phyloP scores from a whole-genome alignment of 2,797 vertebrate genomes.

The Helostoma temminkii region DNA sequence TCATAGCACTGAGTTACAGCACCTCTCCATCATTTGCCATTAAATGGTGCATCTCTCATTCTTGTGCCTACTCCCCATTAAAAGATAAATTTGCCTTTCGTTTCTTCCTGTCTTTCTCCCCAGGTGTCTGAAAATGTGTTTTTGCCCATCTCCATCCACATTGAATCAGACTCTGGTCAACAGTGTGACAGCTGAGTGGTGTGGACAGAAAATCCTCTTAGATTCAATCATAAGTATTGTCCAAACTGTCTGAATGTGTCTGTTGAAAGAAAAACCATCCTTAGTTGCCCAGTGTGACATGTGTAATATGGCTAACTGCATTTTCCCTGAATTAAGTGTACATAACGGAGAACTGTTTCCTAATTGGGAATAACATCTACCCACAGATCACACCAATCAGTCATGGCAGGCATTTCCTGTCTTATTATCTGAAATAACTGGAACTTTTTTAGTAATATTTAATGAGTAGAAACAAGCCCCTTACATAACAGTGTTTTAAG shows the following conservation, averaged over 20 bases:
- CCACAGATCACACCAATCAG: slow-evolving; percentile 37
- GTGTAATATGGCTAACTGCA: slow-evolving; percentile 39
- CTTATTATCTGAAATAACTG: slow-evolving; percentile 42
- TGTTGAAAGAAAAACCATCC: slow-evolving; percentile 28
- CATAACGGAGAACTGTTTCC: slow-evolving; percentile 45
- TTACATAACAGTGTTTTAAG: too few species aligned
- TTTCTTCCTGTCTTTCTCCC: slow-evolving; percentile 2
- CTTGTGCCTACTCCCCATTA: slow-evolving; percentile 22
- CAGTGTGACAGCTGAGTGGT: slow-evolving; percentile 44
- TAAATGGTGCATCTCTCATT: slow-evolving; percentile 24
- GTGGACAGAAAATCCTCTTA: slow-evolving; percentile 81
- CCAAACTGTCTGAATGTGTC: slow-evolving; percentile 71
- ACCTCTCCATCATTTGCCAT: slow-evolving; percentile 31
- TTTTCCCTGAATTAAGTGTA: slow-evolving; percentile 47
- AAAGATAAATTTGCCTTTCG: slow-evolving; percentile 45
- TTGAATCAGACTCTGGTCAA: slow-evolving; percentile 33
- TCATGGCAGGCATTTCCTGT: slow-evolving; percentile 11
- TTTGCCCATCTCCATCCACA: slow-evolving; percentile 5
- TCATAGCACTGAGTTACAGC: slow-evolving; percentile 18
- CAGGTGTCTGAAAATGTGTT: slow-evolving; percentile 24
- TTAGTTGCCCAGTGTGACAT: slow-evolving; percentile 58
- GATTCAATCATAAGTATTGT: slow-evolving; percentile 59
- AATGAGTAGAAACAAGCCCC: not conserved
- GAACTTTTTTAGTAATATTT: slow-evolving; percentile 17
- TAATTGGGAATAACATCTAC: slow-evolving; percentile 42